Base-by-base conservation (phyloP, 2,888 invertebrate genomes). In the Drosophila mayaguana region DNA sequence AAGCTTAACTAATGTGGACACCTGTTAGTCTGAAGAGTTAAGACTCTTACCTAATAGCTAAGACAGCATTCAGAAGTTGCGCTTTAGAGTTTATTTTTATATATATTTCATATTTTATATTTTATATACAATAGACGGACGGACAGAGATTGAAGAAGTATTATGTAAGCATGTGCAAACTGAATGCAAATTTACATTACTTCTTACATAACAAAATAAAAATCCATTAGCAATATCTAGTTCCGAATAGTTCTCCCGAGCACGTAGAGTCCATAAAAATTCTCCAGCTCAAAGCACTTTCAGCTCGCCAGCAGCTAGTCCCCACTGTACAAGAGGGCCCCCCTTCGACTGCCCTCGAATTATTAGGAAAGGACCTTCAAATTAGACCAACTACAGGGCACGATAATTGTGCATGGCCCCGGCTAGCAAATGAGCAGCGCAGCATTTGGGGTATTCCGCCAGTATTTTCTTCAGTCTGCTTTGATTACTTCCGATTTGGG, bases 401-500 rank as follows among this genome's bases (percentile, higher is more conserved):
- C 56, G n/a, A 53, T 75, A 79, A 79, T 71, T 75, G 71, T 46
- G 51, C 63, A 55, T 68, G 65, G 55, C 50, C 50, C 18, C 32
- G 12, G 43, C 65, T 38, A 9, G n/a, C 56, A 75, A 78, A 84
- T 79, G 69, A 71, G 77, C 83, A 79, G 75, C 55, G 69, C 54
- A 40, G 25, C 36, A 25, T 40, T 40, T 36, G 28, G n/a, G 36
- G 38, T 25, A 25, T 22, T 36, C 34, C 9, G 34, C 18, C 4
- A 9, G 14, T 51, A 1, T 16, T 25, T 36, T 51, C 20, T 28
- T 54, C 5, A 6, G 20, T n/a, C 2, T 53, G 22, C 73, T 83
- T 75, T 73, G 75, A 81, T 87, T 79, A 76, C 82, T 89, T 89
- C 85, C 89, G 88, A 79, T 89, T 81, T 57, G 50, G 45, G 80